phyloP scores from a whole-genome alignment of 2,797 vertebrate species.

The Lacerta viridis region DNA sequence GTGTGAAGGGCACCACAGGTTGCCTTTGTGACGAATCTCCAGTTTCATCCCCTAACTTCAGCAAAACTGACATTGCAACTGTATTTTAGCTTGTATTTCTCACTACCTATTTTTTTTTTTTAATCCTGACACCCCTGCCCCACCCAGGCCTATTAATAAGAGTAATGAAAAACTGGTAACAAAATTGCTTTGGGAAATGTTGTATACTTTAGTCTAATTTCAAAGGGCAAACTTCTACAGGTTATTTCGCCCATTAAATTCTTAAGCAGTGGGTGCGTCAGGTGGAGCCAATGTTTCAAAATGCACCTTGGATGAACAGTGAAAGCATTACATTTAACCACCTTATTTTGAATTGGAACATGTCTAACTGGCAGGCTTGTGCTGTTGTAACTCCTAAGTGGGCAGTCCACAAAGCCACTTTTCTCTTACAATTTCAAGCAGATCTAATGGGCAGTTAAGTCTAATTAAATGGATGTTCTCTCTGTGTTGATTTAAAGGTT shows the following conservation, averaged over 20 bases:
- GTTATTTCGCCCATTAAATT: not conserved
- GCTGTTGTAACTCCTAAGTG: not conserved
- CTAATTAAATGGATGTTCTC: not conserved
- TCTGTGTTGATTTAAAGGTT: slow-evolving; percentile 11
- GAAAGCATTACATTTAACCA: not conserved
- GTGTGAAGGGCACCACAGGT: not conserved
- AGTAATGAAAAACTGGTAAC: not conserved
- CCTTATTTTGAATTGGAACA: not conserved
- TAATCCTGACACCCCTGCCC: too few relatives aligned
- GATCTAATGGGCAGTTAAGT: not conserved
- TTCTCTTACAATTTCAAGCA: not conserved
- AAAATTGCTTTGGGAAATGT: slow-evolving; percentile 5
- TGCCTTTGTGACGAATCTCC: not conserved
- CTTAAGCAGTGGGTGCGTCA: not conserved
- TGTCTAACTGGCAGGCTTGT: not conserved
- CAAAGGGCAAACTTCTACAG: not conserved
- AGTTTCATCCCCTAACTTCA: not conserved
- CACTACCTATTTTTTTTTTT: not conserved
- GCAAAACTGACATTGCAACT: not conserved
- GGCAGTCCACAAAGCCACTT: not conserved
- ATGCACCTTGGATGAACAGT: not conserved
- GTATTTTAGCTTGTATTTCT: not conserved
- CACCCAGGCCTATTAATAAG: not conserved
- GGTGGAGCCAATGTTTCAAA: not conserved
- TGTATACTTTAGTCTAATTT: slow-evolving; percentile 43